Percentiles rank a stretch among this genome's conserved stretches.
Evolutionary conservation across 1,140 invertebrate genomes (phyloP).

Genomic region (Tribolium madens): DNA sequence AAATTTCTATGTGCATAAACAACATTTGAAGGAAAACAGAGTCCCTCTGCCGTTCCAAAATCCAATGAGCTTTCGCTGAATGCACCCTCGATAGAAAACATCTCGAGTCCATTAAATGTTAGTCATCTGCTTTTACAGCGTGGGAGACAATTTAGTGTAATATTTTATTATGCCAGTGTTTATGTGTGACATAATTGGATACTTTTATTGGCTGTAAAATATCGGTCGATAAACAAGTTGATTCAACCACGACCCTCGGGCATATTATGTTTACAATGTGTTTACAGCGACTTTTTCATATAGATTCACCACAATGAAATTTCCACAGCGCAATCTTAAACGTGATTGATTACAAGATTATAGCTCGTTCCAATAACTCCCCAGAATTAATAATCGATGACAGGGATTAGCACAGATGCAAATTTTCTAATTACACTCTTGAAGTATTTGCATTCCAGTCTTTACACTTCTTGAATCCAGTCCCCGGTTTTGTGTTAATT

Average conservation of each 20-base stretch:
- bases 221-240: slow-evolving; percentile 33
- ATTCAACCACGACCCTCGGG: background rate
- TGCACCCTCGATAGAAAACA: slow-evolving; percentile 8
- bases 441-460: background rate
- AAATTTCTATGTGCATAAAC: background rate
- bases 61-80: slow-evolving; percentile 22
- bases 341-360: background rate
- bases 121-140: slow-evolving; percentile 18
- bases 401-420: background rate
- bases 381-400: background rate
- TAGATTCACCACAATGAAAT: background rate
- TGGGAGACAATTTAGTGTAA: slow-evolving; percentile 23
- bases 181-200: slow-evolving; percentile 30
- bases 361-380: background rate
- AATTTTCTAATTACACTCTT: background rate
- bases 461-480: background rate
- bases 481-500: background rate
- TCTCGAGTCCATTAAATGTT: background rate
- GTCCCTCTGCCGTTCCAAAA: background rate
- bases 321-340: too few relatives aligned
- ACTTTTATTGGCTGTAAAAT: slow-evolving; percentile 35
- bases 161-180: slow-evolving; percentile 31
- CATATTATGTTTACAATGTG: slow-evolving; percentile 29
- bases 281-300: slow-evolving; percentile 4
- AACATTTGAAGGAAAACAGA: background rate